Percentiles rank a stretch among this genome's conserved stretches.
phyloP scores from a whole-genome alignment of 1,140 invertebrate genomes.

The Scaptomyza pallida region DNA sequence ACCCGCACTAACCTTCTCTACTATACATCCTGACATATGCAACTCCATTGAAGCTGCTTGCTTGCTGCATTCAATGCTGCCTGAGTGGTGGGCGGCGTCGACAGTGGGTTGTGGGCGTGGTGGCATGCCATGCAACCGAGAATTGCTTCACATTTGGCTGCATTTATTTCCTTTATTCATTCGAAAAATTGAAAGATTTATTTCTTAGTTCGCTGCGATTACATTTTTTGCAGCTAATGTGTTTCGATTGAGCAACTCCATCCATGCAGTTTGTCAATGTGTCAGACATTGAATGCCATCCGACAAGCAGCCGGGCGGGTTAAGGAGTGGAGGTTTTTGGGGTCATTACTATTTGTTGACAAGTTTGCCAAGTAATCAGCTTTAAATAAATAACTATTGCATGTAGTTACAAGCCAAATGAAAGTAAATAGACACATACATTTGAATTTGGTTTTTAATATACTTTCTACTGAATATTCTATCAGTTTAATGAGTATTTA shows the following conservation, averaged over 20 bases:
- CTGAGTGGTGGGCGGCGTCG: constrained; percentile 6
- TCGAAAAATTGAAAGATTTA: constrained; percentile 81
- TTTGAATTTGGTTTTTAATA: too few species aligned
- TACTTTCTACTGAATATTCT: not conserved
- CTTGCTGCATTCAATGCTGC: not conserved
- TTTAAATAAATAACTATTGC: constrained; percentile 62
- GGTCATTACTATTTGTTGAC: constrained; percentile 50
- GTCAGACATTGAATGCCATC: constrained; percentile 55
- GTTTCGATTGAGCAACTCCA: constrained; percentile 69
- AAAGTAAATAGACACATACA: not conserved
- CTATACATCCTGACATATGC: constrained; percentile 50
- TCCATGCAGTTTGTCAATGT: constrained; percentile 69
- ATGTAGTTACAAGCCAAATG: not conserved
- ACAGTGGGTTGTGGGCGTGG: not conserved
- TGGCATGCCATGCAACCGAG: constrained; percentile 35
- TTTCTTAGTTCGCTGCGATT: constrained; percentile 78
- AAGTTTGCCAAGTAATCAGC: constrained; percentile 63
- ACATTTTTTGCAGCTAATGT: constrained; percentile 76
- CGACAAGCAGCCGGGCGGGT: not conserved
- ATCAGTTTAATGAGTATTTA: not conserved
- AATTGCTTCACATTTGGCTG: constrained; percentile 76
- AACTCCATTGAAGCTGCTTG: constrained; percentile 42
- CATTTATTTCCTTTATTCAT: constrained; percentile 60
- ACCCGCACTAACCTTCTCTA: constrained; percentile 3
- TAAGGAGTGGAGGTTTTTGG: not conserved